Evolutionary conservation across 2,113 vertebrate species (phyloP).

Genomic region (Nycticebus coucang): DNA sequence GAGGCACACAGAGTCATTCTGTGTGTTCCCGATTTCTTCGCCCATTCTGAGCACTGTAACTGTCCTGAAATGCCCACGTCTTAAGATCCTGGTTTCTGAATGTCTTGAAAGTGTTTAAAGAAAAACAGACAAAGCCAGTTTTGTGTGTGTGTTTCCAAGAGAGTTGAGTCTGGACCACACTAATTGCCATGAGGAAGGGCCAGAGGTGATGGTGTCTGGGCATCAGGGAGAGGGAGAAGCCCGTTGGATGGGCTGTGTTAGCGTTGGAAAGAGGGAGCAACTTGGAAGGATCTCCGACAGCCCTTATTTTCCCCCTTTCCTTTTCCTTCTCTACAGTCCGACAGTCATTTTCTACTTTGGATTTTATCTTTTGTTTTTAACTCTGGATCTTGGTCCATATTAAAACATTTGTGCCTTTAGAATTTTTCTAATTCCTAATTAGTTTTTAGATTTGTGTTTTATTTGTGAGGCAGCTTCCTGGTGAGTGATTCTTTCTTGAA

Average conservation of each 20-base stretch:
- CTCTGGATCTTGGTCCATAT: neutral
- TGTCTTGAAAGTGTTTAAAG: constrained; percentile 37
- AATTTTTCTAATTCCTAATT: neutral
- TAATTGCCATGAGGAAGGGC: neutral
- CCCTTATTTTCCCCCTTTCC: neutral
- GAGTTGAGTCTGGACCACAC: neutral
- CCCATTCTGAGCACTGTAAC: neutral
- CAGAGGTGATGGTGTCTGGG: neutral
- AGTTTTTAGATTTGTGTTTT: constrained; percentile 26
- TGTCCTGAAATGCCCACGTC: neutral
- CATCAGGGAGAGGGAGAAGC: neutral
- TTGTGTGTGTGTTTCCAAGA: neutral
- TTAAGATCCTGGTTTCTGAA: constrained; percentile 26
- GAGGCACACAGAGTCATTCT: neutral
- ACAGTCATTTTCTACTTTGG: neutral
- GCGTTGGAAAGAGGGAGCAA: neutral
- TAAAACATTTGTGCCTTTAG: neutral
- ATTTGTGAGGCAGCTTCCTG: neutral
- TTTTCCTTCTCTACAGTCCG: neutral
- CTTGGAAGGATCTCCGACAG: neutral
- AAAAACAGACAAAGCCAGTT: neutral
- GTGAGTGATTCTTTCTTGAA: neutral
- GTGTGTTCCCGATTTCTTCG: constrained; percentile 26
- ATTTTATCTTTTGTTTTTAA: neutral
- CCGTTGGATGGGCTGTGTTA: neutral